phyloP scores from a whole-genome alignment of 2,113 vertebrate species.

The Alaudala cheleensis region DNA sequence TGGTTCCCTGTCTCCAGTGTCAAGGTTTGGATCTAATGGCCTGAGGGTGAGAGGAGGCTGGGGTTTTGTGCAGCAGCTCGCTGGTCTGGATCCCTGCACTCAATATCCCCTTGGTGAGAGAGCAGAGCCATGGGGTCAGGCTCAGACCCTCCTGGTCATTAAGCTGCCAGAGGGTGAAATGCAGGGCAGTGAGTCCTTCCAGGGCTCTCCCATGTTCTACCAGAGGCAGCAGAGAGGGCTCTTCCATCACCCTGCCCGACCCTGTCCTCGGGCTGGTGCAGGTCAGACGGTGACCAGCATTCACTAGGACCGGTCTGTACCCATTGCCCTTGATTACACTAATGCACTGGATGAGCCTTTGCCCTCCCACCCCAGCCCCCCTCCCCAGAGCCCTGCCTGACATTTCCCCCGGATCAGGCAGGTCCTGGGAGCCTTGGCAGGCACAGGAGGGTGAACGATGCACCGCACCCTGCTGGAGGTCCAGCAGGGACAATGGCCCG shows the following conservation, averaged over 20 bases:
- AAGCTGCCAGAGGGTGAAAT: background rate
- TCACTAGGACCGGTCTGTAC: background rate
- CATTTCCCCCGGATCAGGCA: background rate
- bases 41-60: background rate
- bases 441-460: background rate
- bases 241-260: background rate
- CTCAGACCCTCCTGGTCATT: background rate
- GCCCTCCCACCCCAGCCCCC: rapidly evolving
- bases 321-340: background rate
- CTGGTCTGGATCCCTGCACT: background rate
- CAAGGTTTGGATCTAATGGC: background rate
- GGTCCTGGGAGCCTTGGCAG: background rate
- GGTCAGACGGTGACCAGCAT: background rate
- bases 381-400: background rate
- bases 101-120: rapidly evolving
- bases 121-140: background rate
- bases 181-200: background rate
- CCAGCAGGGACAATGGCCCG: background rate
- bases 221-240: background rate
- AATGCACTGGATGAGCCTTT: background rate
- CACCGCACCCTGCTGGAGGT: background rate
- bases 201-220: rapidly evolving
- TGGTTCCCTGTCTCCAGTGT: background rate
- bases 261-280: background rate
- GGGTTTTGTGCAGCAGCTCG: background rate